Percentiles rank a stretch among this genome's conserved stretches.
These are phyloP conservation scores for Catharus fuscescens DNA, from an alignment of 2,113 vertebrate species.

Conservation along the genomic window DNA sequence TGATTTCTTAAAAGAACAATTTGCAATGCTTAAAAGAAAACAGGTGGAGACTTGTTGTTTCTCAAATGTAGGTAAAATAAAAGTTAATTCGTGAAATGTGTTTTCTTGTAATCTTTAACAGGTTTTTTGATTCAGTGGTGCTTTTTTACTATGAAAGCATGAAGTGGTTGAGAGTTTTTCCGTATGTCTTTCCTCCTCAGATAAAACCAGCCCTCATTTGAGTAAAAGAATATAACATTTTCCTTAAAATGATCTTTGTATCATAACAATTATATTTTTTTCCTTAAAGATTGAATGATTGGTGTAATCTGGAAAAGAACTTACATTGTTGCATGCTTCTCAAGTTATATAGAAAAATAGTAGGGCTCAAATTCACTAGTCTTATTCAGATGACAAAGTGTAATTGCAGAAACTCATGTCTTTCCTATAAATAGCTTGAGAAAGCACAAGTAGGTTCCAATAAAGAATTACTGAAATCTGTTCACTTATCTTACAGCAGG, in stretches of 20 bases:
- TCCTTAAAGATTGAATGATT: neutral
- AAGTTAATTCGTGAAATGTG: neutral
- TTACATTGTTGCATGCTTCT: neutral
- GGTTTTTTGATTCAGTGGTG: neutral
- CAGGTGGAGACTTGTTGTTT: neutral
- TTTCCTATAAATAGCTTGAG: neutral
- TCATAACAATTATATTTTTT: neutral
- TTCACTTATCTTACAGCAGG: neutral
- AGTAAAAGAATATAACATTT: neutral
- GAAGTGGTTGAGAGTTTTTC: neutral
- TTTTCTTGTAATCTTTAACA: neutral
- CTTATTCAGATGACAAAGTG: neutral
- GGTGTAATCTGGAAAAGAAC: neutral
- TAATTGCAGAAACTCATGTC: neutral
- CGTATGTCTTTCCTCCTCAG: neutral
- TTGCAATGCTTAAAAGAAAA: neutral
- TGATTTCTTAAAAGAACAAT: neutral
- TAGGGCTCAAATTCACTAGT: neutral
- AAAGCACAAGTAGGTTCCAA: neutral
- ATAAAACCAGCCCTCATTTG: neutral
- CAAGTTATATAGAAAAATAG: neutral
- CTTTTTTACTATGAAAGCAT: neutral
- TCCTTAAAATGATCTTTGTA: neutral
- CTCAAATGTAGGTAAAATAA: neutral
- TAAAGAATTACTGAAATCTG: neutral